Percentiles rank a stretch among this genome's conserved stretches.
phyloP scores from a whole-genome alignment of 1,140 invertebrate genomes.

The Aphis craccivora region DNA sequence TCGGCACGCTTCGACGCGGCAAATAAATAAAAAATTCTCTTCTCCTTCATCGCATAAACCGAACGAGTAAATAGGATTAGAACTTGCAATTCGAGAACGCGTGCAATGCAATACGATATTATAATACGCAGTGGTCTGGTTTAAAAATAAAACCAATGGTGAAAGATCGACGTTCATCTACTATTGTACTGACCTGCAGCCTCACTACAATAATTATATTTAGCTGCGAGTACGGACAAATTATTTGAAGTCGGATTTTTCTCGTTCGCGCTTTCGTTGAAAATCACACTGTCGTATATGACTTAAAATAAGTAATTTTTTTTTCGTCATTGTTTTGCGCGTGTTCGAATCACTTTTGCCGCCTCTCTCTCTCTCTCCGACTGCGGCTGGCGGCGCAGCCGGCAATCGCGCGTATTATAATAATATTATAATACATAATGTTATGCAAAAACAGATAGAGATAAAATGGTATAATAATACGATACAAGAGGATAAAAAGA shows the following conservation, averaged over 20 bases:
- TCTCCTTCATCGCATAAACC: neutral
- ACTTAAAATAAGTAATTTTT: neutral
- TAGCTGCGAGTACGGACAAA: neutral
- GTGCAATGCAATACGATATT: neutral
- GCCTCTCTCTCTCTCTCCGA: neutral
- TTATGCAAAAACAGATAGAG: conserved; percentile 3
- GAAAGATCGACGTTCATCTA: neutral
- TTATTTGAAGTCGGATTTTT: neutral
- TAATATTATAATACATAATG: neutral
- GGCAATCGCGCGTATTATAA: neutral
- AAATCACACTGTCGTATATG: neutral
- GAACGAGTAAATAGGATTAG: neutral
- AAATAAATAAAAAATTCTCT: neutral
- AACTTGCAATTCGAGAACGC: neutral
- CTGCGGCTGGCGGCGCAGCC: no score
- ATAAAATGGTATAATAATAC: neutral
- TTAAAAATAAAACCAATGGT: neutral
- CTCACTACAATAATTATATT: neutral
- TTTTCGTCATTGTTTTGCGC: neutral
- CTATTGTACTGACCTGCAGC: neutral
- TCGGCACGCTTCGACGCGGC: neutral
- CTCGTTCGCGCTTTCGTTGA: neutral
- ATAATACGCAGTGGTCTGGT: neutral
- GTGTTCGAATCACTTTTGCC: neutral
- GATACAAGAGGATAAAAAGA: conserved; percentile 9